Evolutionary conservation across 2,113 vertebrate species (phyloP).

Genomic region (Lasiurus borealis): DNA sequence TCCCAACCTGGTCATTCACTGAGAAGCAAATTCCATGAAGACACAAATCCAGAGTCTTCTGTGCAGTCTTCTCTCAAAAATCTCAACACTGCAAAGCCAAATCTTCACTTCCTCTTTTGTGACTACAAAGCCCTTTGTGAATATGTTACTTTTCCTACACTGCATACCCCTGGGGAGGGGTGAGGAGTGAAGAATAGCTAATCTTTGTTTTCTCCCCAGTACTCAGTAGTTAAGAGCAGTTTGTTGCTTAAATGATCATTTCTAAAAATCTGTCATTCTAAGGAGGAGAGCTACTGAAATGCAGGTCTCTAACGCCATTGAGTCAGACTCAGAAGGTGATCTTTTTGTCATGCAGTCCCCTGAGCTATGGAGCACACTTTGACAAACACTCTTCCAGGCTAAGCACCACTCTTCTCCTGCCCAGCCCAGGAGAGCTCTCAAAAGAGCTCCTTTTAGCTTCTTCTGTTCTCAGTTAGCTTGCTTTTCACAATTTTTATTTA

Average conservation of each 20-base stretch:
- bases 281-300: not conserved
- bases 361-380: not conserved
- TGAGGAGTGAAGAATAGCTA: not conserved
- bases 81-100: not conserved
- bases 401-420: not conserved
- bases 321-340: not conserved
- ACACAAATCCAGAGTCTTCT: not conserved
- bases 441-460: not conserved
- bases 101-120: not conserved
- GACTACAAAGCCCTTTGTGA: not conserved
- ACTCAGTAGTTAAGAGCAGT: not conserved
- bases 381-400: not conserved
- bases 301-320: not conserved
- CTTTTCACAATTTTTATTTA: slow-evolving; percentile 36
- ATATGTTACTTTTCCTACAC: not conserved
- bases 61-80: not conserved
- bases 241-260: not conserved
- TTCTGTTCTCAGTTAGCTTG: not conserved
- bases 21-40: slow-evolving; percentile 2
- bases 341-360: not conserved
- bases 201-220: not conserved
- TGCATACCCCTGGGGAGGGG: not conserved
- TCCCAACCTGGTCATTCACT: slow-evolving; percentile 30
- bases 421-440: not conserved
- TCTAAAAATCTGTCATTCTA: not conserved